Percentiles rank a stretch among this genome's conserved stretches.
These are phyloP conservation scores for Dendrolimus houi DNA, from an alignment of 2,888 invertebrate genomes.

Conservation along the genomic window DNA sequence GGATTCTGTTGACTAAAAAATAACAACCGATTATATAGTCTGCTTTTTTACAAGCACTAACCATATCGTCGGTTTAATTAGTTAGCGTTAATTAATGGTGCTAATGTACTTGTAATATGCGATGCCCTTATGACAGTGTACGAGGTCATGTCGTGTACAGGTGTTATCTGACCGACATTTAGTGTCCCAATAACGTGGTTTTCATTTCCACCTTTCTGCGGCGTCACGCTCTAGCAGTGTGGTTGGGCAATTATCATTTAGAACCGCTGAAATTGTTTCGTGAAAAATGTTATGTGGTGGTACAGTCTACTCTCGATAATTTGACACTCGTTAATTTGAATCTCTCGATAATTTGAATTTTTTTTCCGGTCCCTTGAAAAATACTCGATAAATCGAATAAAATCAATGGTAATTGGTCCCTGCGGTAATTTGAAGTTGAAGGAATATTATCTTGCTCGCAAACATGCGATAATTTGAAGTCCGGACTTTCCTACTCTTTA, in stretches of 20 bases:
- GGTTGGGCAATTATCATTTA: constrained; percentile 19
- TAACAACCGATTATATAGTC: too few species aligned
- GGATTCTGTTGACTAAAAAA: too few species aligned
- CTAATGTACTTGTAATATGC: background rate
- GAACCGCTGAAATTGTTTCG: constrained; percentile 11
- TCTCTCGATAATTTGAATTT: too few species aligned
- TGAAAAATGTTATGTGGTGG: background rate
- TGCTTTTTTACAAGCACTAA: background rate
- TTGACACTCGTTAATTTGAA: too few species aligned
- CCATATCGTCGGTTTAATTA: background rate
- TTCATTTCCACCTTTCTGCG: constrained; percentile 23
- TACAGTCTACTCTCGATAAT: too few species aligned
- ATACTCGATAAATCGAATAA: too few species aligned
- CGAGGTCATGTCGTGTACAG: constrained; percentile 6
- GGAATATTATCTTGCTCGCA: too few species aligned
- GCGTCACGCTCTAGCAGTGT: constrained; percentile 18
- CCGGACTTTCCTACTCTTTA: too few species aligned
- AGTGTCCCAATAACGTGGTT: constrained; percentile 26
- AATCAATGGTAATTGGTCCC: too few species aligned
- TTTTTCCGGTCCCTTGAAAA: too few species aligned
- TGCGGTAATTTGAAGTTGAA: too few species aligned
- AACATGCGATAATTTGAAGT: too few species aligned
- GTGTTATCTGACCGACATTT: constrained; percentile 26
- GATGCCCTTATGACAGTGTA: constrained; percentile 7
- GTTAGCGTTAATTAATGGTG: constrained; percentile 1